phyloP scores from a whole-genome alignment of 1,140 invertebrate genomes.

The Battus philenor region DNA sequence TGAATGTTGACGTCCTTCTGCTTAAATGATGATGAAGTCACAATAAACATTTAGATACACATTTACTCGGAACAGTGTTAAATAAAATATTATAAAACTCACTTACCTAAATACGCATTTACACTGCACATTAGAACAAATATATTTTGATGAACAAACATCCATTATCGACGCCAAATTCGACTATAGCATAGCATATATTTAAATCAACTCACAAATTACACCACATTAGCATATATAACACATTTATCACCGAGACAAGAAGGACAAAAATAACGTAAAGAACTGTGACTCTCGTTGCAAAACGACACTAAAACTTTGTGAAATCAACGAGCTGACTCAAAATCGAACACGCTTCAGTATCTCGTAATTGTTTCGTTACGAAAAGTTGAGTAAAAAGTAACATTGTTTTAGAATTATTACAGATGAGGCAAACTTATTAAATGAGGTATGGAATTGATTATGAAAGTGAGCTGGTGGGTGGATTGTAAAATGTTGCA shows the following conservation, averaged over 20 bases:
- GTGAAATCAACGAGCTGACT: slow-evolving; percentile 2
- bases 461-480: slow-evolving; percentile 4
- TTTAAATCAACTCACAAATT: background rate
- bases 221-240: background rate
- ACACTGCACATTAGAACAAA: no score
- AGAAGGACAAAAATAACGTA: background rate
- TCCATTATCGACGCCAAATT: no score
- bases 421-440: slow-evolving; percentile 7
- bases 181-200: background rate
- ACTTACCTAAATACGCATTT: no score
- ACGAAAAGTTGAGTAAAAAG: slow-evolving; percentile 6
- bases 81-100: no score
- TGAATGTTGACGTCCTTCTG: no score
- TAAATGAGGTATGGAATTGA: slow-evolving; percentile 1
- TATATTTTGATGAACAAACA: no score
- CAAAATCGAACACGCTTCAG: background rate
- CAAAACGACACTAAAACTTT: background rate
- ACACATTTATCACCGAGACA: background rate
- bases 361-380: slow-evolving; percentile 3
- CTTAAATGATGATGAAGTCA: no score
- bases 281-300: background rate
- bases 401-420: background rate
- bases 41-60: no score
- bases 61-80: no score
- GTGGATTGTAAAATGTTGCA: slow-evolving; percentile 5